A percentile compares a stretch with the other conserved stretches of the same genome.
These are phyloP conservation scores for Alethe diademata DNA, from an alignment of 2,113 vertebrate genomes.

Conservation along the genomic window DNA sequence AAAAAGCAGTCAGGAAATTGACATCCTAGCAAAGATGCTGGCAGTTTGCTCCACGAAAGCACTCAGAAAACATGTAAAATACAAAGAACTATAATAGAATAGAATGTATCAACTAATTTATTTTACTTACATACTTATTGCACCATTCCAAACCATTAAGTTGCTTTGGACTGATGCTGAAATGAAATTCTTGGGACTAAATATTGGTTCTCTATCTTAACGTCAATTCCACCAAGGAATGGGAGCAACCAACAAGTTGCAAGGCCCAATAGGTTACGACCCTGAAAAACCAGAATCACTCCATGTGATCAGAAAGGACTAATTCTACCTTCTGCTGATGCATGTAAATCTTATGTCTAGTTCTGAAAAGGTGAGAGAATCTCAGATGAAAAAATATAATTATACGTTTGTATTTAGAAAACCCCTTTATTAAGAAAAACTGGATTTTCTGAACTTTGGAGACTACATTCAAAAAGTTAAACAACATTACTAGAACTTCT, in stretches of 20 bases:
- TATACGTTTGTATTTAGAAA: not conserved
- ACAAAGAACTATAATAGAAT: not conserved
- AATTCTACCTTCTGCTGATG: not conserved
- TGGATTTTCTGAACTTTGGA: not conserved
- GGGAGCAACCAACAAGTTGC: not conserved
- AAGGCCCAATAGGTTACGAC: not conserved
- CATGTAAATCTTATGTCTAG: not conserved
- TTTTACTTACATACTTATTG: not conserved
- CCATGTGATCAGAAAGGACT: not conserved
- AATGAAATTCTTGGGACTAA: not conserved
- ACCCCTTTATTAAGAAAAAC: not conserved
- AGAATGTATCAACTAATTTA: not conserved
- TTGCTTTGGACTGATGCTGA: not conserved
- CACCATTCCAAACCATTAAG: not conserved
- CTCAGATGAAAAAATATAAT: not conserved
- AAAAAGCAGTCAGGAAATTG: not conserved
- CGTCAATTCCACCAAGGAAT: not conserved
- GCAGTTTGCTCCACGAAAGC: not conserved
- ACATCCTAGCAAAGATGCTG: not conserved
- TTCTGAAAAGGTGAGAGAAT: not conserved
- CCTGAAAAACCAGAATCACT: not conserved
- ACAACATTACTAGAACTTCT: not conserved
- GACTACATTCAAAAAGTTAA: not conserved
- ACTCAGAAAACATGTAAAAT: not conserved
- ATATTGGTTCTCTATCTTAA: not conserved